Conservation (phyloP, 2,888 invertebrate species). For the Neoaliturus tenellus region DNA sequence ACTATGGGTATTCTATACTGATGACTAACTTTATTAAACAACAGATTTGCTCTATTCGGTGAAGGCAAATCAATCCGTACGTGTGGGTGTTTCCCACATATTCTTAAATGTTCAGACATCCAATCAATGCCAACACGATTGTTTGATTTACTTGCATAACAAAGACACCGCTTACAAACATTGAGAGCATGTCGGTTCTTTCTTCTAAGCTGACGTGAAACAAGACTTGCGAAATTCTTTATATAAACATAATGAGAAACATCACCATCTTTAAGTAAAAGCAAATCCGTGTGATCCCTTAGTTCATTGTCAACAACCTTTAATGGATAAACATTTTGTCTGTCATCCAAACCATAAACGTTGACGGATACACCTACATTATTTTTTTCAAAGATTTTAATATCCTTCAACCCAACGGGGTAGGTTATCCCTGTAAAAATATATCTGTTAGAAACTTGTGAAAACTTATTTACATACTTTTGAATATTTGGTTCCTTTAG, state of each 20-base stretch:
- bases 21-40: neutral
- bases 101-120: neutral
- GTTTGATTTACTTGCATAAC: neutral
- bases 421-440: neutral
- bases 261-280: neutral
- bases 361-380: neutral
- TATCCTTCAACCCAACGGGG: neutral
- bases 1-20: conserved; percentile 26
- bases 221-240: conserved; percentile 5
- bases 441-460: neutral
- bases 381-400: neutral
- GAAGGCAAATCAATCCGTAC: neutral
- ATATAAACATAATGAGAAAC: conserved; percentile 20
- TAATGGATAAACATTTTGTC: conserved; percentile 3
- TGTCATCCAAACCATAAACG: neutral
- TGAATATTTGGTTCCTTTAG: no score
- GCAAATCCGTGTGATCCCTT: neutral
- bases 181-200: neutral
- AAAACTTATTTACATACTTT: no score
- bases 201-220: neutral
- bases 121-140: neutral
- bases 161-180: conserved; percentile 32
- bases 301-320: neutral
- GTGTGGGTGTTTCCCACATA: neutral
- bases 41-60: neutral